These are phyloP conservation scores for Smittia aterrima DNA, from an alignment of 2,888 invertebrate species.

Conservation along the genomic window DNA sequence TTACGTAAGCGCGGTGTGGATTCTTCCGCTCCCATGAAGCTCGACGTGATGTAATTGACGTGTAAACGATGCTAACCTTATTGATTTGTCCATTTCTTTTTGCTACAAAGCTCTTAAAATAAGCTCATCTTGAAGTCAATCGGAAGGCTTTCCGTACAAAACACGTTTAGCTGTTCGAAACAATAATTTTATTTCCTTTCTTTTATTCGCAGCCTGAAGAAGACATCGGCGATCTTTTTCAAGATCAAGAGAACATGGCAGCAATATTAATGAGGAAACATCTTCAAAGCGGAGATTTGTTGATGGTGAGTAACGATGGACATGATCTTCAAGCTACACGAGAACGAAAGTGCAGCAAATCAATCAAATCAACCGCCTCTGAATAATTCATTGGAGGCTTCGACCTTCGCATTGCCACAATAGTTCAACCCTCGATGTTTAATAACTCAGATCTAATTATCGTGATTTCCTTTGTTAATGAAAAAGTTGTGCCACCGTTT, in stretches of 20 bases:
- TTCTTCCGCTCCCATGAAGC: conserved; percentile 20
- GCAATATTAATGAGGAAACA: conserved; percentile 82
- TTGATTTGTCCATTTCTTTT: background rate
- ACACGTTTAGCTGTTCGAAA: background rate
- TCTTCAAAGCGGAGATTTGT: conserved; percentile 71
- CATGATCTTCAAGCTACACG: too few relatives aligned
- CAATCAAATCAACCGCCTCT: background rate
- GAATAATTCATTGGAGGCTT: too few relatives aligned
- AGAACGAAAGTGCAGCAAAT: background rate
- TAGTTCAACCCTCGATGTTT: background rate
- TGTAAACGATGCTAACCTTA: background rate
- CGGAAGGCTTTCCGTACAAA: too few relatives aligned
- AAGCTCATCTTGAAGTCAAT: background rate
- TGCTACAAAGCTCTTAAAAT: background rate
- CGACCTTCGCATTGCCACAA: background rate
- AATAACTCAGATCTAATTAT: conserved; percentile 2
- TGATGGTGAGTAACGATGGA: conserved; percentile 75
- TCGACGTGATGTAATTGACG: background rate
- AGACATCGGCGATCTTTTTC: conserved; percentile 82
- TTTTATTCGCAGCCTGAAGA: conserved; percentile 55
- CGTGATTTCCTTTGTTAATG: conserved; percentile 15
- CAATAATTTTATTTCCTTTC: background rate
- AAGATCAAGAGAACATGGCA: conserved; percentile 82
- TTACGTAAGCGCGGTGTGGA: conserved; percentile 7
- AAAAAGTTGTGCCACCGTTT: background rate